Percentiles rank a stretch among this genome's conserved stretches.
phyloP scores from a whole-genome alignment of 2,113 vertebrate species.

The Chaetura pelagica region DNA sequence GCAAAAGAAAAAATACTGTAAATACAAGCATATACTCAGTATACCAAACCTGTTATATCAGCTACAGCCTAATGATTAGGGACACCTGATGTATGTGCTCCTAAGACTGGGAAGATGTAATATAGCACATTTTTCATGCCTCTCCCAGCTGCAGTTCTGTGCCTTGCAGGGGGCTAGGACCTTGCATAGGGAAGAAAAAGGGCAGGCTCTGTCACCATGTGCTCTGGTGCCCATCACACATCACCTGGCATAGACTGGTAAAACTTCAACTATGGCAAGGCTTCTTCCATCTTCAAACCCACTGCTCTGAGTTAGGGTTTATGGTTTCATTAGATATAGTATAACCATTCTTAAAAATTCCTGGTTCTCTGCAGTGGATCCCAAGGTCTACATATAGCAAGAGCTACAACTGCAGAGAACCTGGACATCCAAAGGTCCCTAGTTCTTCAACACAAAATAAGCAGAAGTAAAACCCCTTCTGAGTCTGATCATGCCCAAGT shows the following conservation, averaged over 20 bases:
- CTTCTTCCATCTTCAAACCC: not conserved
- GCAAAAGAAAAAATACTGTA: not conserved
- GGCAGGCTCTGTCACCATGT: fast-evolving
- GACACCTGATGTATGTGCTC: not conserved
- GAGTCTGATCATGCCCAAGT: not conserved
- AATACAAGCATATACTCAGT: not conserved
- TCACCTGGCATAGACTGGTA: not conserved
- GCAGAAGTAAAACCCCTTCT: not conserved
- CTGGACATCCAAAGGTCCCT: not conserved
- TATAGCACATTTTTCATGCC: not conserved
- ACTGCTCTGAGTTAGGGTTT: not conserved
- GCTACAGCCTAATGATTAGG: not conserved
- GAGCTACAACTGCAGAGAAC: not conserved
- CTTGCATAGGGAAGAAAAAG: not conserved
- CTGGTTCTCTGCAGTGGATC: not conserved
- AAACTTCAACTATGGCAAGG: not conserved
- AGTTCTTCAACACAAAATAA: not conserved
- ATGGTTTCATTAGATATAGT: not conserved
- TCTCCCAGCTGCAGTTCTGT: not conserved
- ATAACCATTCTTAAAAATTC: not conserved
- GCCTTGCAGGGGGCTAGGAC: not conserved
- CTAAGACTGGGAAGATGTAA: not conserved
- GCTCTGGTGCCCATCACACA: fast-evolving
- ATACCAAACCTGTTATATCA: not conserved
- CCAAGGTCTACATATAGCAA: not conserved